Evolutionary conservation across 2,888 invertebrate genomes (phyloP).

Genomic region (Callinectes sapidus): DNA sequence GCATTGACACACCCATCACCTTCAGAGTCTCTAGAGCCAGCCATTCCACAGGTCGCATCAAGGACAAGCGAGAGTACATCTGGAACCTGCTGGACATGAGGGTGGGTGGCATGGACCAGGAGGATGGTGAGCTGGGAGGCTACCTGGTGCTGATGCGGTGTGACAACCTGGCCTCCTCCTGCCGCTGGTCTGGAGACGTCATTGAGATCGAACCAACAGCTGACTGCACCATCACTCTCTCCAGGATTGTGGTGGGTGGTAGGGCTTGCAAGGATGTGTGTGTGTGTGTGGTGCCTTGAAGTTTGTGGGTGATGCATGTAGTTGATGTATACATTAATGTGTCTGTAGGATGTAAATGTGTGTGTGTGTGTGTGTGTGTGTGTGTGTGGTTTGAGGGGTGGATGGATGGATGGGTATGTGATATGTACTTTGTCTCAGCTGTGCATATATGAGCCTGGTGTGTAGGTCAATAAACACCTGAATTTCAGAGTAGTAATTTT

Average conservation of each 20-base stretch:
- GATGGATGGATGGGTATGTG: too few relatives aligned
- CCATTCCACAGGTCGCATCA: constrained; percentile 73
- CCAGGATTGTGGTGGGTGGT: constrained; percentile 59
- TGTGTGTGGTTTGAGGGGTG: neutral
- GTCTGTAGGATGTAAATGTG: neutral
- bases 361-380: neutral
- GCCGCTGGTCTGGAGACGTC: constrained; percentile 75
- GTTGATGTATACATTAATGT: neutral
- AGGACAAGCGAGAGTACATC: constrained; percentile 75
- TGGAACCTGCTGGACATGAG: constrained; percentile 77
- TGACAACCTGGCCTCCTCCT: constrained; percentile 54
- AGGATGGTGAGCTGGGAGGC: constrained; percentile 72
- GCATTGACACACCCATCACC: neutral
- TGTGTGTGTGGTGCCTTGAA: neutral
- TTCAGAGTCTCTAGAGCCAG: neutral
- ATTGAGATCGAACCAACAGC: constrained; percentile 77
- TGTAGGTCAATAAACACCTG: neutral
- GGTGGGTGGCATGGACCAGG: constrained; percentile 74
- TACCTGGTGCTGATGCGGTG: constrained; percentile 76
- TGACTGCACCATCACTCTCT: constrained; percentile 77
- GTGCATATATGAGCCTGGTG: too few relatives aligned
- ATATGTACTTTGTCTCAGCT: too few relatives aligned
- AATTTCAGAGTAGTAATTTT: neutral
- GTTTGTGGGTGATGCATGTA: too few relatives aligned
- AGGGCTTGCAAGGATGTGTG: neutral